Conservation (phyloP, 1,140 invertebrate species). For the Eriocheir sinensis region DNA sequence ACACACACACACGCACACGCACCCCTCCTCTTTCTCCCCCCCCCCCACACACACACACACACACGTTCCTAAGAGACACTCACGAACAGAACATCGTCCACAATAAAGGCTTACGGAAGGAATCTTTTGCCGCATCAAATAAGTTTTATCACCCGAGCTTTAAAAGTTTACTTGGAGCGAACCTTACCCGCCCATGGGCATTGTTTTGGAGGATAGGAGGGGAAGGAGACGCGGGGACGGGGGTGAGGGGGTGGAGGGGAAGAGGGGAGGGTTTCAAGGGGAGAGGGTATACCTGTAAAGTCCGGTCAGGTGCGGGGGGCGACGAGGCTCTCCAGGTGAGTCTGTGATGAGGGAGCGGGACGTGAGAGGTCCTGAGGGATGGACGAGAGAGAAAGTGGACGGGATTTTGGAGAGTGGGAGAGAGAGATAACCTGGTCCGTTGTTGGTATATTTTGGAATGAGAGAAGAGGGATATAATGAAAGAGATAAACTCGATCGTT, state of each 20-base stretch:
- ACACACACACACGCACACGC: constrained; percentile 20
- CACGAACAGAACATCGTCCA: constrained; percentile 16
- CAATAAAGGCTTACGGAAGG: constrained; percentile 24
- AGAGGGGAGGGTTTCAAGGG: too few relatives aligned
- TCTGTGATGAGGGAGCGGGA: background rate
- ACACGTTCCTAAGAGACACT: background rate
- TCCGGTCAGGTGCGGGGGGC: background rate
- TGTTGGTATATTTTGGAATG: background rate
- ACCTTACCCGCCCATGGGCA: constrained; percentile 38
- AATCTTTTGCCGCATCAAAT: constrained; percentile 40
- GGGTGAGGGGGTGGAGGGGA: too few relatives aligned
- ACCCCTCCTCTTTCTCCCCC: background rate
- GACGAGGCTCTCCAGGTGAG: background rate
- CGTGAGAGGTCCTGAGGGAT: background rate
- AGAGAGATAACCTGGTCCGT: too few relatives aligned
- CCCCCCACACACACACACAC: background rate
- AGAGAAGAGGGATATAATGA: background rate
- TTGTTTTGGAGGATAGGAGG: background rate
- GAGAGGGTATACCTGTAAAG: background rate
- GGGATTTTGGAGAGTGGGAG: background rate
- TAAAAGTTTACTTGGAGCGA: constrained; percentile 43
- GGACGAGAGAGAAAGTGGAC: background rate
- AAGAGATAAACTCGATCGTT: too few relatives aligned
- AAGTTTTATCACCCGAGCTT: constrained; percentile 41
- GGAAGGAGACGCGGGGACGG: background rate